Base-by-base conservation (phyloP, 2,113 vertebrate genomes). In the Oncorhynchus nerka region DNA sequence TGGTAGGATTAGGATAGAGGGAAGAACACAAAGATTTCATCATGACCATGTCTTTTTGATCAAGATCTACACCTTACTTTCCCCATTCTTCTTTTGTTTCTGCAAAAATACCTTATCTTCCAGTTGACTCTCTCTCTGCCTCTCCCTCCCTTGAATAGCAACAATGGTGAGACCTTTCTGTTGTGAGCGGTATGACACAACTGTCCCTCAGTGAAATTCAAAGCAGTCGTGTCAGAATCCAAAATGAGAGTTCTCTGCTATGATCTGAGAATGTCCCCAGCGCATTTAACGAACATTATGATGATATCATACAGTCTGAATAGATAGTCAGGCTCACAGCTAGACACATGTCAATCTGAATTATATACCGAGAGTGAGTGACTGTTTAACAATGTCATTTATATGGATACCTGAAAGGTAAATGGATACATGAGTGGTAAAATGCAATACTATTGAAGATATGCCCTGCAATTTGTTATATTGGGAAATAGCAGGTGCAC, bases 1-100 rank as follows among this genome's bases (percentile, higher is more conserved):
- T 68, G 75, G 92, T 88, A 90, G 90, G 71, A 68, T n/a, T 19
- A 57, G 75, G 83, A 75, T 79, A 79, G 78, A 75, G 78, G 83
- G 82, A 92, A 91, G 89, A 91, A 87, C 32, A 62, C 15, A 73
- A 20, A 49, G 24, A 66, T 48, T 55, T 32, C 32, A 32, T 6
- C 32, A 32, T 32, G 32, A 32, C 32, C 32, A 32, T 32, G 34
- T 34, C 34, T 34, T 34, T 34, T 34, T 20, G 26, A 24, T 59
- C 30, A 59, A 22, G 13, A 30, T 59, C 24, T 66, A 19, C 65
- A 78, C 32, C 30, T 34, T 34, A 0, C 2, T 34, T 34, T 34
- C 34, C 34, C 1, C 5, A 34, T 34, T 34, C 34, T 34, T 34
- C 0, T 7, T 34, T 34, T 68, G 20, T 32, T 30, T 9, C 6